phyloP scores from a whole-genome alignment of 2,797 vertebrate species.

The Phrynocephalus guinanensis region DNA sequence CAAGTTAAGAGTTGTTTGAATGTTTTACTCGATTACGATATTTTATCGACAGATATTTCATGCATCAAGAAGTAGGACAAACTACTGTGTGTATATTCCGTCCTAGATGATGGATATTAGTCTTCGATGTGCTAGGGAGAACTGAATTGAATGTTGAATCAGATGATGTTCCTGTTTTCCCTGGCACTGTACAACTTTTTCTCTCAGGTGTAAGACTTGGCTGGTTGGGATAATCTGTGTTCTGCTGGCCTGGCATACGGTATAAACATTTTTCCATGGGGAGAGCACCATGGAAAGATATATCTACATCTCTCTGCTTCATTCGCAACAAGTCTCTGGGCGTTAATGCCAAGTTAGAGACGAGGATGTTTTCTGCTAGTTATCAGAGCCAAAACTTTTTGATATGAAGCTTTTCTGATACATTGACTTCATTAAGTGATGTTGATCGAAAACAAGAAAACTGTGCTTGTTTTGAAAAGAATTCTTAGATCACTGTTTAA shows the following conservation, averaged over 20 bases:
- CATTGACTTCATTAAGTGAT: neutral
- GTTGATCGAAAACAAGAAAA: neutral
- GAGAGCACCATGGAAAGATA: neutral
- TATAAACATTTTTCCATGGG: neutral
- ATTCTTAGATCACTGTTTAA: neutral
- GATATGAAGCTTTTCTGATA: neutral
- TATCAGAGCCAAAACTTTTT: neutral
- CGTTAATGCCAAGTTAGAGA: neutral
- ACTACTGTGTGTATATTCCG: neutral
- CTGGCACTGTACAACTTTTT: constrained; percentile 15
- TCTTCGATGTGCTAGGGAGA: constrained; percentile 17
- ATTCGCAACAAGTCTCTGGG: neutral
- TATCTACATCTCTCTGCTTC: neutral
- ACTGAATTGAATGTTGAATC: neutral
- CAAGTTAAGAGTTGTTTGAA: neutral
- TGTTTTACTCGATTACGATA: neutral
- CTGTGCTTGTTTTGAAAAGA: neutral
- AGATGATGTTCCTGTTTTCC: neutral
- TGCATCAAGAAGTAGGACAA: constrained; percentile 10
- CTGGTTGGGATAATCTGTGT: accelerated
- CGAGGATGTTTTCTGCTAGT: neutral
- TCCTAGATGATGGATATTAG: neutral
- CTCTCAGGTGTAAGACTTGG: accelerated
- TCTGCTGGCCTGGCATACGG: accelerated
- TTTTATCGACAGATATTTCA: neutral